These are phyloP conservation scores for Caranx melampygus DNA, from an alignment of 2,113 vertebrate genomes.

Conservation along the genomic window DNA sequence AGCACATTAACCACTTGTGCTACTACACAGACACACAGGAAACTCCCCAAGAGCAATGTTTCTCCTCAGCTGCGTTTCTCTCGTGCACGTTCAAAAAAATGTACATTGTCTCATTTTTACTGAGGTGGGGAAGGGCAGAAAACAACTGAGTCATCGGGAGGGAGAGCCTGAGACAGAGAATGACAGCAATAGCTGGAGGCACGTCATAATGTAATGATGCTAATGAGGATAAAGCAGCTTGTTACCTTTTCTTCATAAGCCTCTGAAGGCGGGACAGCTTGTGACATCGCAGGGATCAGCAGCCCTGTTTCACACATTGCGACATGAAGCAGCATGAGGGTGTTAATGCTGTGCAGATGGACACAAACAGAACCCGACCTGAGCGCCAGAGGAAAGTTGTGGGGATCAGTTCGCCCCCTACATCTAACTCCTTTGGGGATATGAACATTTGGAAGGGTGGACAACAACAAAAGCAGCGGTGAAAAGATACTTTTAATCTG, in stretches of 20 bases:
- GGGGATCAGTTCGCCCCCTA: not conserved
- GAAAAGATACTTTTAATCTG: too few species aligned
- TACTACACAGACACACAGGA: not conserved
- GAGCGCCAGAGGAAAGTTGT: not conserved
- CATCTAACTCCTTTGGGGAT: not conserved
- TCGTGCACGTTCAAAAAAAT: not conserved
- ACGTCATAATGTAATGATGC: slow-evolving; percentile 64
- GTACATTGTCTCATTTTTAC: not conserved
- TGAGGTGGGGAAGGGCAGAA: not conserved
- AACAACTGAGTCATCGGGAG: not conserved
- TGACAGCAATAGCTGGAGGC: slow-evolving; percentile 62
- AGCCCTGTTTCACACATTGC: slow-evolving; percentile 39
- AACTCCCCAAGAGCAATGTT: not conserved
- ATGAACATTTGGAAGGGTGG: not conserved
- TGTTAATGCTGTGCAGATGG: not conserved
- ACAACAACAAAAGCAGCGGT: not conserved
- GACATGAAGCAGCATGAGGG: not conserved
- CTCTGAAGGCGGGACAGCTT: slow-evolving; percentile 70
- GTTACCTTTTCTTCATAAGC: slow-evolving; percentile 68
- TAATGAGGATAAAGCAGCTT: slow-evolving; percentile 74
- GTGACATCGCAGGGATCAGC: slow-evolving; percentile 65
- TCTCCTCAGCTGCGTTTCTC: not conserved
- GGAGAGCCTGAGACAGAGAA: not conserved
- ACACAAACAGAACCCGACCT: not conserved
- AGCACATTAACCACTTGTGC: not conserved